Evolutionary conservation across 2,797 vertebrate genomes (phyloP).

Genomic region (Poeciliopsis turneri): DNA sequence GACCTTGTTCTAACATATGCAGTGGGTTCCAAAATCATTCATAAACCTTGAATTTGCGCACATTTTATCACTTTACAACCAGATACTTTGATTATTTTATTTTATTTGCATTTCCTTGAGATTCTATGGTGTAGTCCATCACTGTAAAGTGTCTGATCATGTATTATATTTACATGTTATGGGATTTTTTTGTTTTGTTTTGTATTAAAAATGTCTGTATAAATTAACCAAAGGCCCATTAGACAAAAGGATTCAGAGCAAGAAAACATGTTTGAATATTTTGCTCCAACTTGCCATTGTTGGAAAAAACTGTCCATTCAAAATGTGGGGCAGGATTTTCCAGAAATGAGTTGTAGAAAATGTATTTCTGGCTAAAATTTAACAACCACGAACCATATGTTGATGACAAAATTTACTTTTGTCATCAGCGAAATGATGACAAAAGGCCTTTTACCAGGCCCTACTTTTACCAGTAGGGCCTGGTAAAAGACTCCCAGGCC

Average conservation of each 20-base stretch:
- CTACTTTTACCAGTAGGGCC: too few relatives aligned
- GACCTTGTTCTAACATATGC: not conserved
- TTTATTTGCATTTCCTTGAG: not conserved
- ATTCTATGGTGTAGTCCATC: not conserved
- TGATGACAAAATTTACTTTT: too few relatives aligned
- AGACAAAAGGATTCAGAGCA: not conserved
- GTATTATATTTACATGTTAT: not conserved
- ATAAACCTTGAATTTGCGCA: not conserved
- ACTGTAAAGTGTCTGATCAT: not conserved
- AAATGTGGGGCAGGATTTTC: too few relatives aligned
- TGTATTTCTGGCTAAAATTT: too few relatives aligned
- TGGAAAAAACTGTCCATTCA: too few relatives aligned
- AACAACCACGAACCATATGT: too few relatives aligned
- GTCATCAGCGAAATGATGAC: too few relatives aligned
- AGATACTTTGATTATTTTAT: not conserved
- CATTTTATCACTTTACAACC: slow-evolving; percentile 2
- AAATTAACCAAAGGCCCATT: not conserved
- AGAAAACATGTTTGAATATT: not conserved
- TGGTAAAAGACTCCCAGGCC: too few relatives aligned
- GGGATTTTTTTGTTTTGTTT: not conserved
- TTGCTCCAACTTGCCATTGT: not conserved
- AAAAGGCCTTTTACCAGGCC: too few relatives aligned
- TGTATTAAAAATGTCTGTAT: not conserved
- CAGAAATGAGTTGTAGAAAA: too few relatives aligned
- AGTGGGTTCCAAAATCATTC: not conserved